Evolutionary conservation across 2,888 invertebrate species (phyloP).

Genomic region (Yponomeuta sedellus): DNA sequence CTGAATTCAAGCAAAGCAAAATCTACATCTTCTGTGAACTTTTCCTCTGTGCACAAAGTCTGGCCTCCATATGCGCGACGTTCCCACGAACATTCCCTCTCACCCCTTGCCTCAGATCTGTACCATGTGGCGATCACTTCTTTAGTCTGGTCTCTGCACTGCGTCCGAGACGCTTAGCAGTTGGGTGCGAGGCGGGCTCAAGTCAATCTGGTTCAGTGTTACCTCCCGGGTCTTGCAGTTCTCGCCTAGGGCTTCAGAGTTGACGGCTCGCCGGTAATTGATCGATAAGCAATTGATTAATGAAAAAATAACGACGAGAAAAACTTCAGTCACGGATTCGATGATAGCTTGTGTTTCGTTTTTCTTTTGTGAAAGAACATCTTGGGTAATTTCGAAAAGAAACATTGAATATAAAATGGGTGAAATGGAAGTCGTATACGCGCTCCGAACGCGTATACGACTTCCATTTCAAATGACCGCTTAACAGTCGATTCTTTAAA

Average conservation of each 20-base stretch:
- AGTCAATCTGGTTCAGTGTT: conserved; percentile 40
- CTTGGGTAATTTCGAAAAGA: too few species aligned
- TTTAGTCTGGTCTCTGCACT: conserved; percentile 37
- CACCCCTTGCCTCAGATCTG: conserved; percentile 31
- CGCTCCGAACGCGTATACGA: too few species aligned
- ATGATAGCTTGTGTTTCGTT: not conserved
- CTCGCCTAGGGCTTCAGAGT: conserved; percentile 65
- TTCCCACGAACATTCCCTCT: conserved; percentile 57
- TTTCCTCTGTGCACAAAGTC: conserved; percentile 39
- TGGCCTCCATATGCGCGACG: conserved; percentile 64
- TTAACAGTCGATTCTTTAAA: too few species aligned
- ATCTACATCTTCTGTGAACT: not conserved
- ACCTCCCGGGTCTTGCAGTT: conserved; percentile 64
- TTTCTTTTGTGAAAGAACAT: too few species aligned
- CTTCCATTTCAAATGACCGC: too few species aligned
- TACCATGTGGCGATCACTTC: conserved; percentile 61
- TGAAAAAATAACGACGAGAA: conserved; percentile 42
- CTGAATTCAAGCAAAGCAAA: not conserved
- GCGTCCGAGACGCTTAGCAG: conserved; percentile 18
- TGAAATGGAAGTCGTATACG: too few species aligned
- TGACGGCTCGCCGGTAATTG: conserved; percentile 57
- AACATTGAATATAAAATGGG: too few species aligned
- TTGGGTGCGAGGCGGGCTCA: conserved; percentile 33
- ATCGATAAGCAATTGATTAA: conserved; percentile 66
- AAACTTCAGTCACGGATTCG: conserved; percentile 21